A percentile compares a stretch with the other conserved stretches of the same genome.
Evolutionary conservation across 1,140 invertebrate genomes (phyloP).

Genomic region (Anastrepha obliqua): DNA sequence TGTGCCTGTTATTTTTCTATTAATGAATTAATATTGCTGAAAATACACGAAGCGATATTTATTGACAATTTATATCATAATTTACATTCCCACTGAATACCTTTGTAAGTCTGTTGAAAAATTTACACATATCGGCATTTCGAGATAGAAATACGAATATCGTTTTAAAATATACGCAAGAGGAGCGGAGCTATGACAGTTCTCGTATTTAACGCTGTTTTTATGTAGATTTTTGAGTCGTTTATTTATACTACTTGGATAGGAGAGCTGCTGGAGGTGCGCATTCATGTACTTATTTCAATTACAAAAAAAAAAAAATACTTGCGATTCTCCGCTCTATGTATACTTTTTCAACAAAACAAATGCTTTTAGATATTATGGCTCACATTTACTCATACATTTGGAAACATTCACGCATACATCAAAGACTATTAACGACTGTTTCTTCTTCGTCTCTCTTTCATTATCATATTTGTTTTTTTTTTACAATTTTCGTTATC

Average conservation of each 20-base stretch:
- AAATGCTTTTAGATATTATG: background rate
- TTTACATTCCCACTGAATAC: background rate
- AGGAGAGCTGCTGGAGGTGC: background rate
- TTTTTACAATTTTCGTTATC: slow-evolving; percentile 7
- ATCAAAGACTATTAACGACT: background rate
- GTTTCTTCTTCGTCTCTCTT: background rate
- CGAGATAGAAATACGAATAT: background rate
- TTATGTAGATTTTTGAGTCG: background rate
- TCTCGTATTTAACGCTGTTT: no score
- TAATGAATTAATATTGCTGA: slow-evolving; percentile 46
- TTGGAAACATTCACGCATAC: background rate
- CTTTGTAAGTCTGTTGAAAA: background rate
- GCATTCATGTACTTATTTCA: background rate
- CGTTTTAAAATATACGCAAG: background rate
- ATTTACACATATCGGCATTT: background rate
- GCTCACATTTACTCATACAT: background rate
- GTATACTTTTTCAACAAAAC: background rate
- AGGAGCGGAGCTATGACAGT: background rate
- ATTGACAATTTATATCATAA: slow-evolving; percentile 6
- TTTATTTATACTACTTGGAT: background rate
- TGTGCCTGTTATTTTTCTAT: background rate
- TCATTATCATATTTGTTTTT: background rate
- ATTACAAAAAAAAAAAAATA: background rate
- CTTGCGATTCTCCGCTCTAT: no score
- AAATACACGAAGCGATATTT: slow-evolving; percentile 38